phyloP scores from a whole-genome alignment of 2,797 vertebrate species.

The Danio choprae region DNA sequence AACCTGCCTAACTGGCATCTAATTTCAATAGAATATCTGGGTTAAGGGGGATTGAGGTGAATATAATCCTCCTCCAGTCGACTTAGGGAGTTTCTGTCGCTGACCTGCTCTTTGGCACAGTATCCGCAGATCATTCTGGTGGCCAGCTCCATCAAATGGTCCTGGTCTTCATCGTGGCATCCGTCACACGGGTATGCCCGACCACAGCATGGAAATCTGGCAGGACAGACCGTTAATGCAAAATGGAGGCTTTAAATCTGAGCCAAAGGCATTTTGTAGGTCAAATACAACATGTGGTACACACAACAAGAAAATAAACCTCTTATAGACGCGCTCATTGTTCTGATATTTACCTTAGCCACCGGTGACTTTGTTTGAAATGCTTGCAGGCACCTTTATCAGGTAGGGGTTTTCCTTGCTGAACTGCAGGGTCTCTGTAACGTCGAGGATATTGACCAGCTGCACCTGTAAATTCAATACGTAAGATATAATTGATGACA shows the following conservation, averaged over 20 bases:
- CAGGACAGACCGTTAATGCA: not conserved
- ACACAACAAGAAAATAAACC: not conserved
- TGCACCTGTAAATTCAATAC: conserved; percentile 60
- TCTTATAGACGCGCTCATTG: not conserved
- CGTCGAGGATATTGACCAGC: conserved; percentile 56
- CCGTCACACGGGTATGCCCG: conserved; percentile 82
- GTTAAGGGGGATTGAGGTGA: not conserved
- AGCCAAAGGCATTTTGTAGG: not conserved
- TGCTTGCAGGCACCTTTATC: conserved; percentile 82
- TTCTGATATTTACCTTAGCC: conserved; percentile 77
- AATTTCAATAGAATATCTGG: not conserved
- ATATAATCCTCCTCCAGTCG: not conserved
- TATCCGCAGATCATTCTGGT: conserved; percentile 84
- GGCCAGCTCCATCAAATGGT: conserved; percentile 85
- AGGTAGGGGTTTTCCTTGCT: conserved; percentile 83
- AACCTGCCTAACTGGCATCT: not conserved
- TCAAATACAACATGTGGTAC: not conserved
- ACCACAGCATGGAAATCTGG: conserved; percentile 86
- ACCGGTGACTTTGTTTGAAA: conserved; percentile 84
- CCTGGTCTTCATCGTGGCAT: conserved; percentile 83
- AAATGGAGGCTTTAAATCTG: not conserved
- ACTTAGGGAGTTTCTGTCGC: not conserved
- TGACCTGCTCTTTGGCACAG: conserved; percentile 87
- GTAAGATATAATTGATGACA: no score
- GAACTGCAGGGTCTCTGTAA: conserved; percentile 77